A percentile compares a stretch with the other conserved stretches of the same genome.
phyloP scores from a whole-genome alignment of 1,140 invertebrate genomes.

The Ceratosolen solmsi region DNA sequence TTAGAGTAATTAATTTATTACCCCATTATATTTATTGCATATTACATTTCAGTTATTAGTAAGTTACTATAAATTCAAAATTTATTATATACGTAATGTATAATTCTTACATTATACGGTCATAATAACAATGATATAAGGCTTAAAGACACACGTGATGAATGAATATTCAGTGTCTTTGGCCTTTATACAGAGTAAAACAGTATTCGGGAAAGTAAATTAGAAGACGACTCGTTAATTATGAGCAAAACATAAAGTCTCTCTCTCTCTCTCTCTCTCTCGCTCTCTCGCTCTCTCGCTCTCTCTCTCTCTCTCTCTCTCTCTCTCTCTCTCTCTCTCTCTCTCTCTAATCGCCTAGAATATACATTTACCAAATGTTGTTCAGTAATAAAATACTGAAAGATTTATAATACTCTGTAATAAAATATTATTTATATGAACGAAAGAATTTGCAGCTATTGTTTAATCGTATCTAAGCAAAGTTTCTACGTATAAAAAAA shows the following conservation, averaged over 20 bases:
- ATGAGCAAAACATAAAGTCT: conserved; percentile 14
- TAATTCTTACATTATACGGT: conserved; percentile 52
- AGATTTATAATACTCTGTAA: background rate
- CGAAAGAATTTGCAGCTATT: background rate
- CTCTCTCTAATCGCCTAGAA: too few species aligned
- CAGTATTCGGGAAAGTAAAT: conserved; percentile 47
- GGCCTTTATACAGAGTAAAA: conserved; percentile 51
- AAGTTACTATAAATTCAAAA: conserved; percentile 60
- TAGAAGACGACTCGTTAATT: conserved; percentile 39
- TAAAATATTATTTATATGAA: background rate
- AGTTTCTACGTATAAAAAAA: too few species aligned
- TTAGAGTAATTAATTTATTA: conserved; percentile 56
- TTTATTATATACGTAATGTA: conserved; percentile 56
- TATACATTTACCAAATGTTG: background rate
- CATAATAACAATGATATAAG: conserved; percentile 42
- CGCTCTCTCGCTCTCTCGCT: too few species aligned
- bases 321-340: too few species aligned
- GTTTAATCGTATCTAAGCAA: background rate
- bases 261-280: too few species aligned
- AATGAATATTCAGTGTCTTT: conserved; percentile 45
- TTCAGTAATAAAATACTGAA: background rate
- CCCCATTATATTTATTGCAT: conserved; percentile 62
- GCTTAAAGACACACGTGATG: conserved; percentile 42
- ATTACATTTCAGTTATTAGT: conserved; percentile 62
- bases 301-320: too few species aligned